Base-by-base conservation (phyloP, 2,113 vertebrate genomes). In the Lepus americanus region DNA sequence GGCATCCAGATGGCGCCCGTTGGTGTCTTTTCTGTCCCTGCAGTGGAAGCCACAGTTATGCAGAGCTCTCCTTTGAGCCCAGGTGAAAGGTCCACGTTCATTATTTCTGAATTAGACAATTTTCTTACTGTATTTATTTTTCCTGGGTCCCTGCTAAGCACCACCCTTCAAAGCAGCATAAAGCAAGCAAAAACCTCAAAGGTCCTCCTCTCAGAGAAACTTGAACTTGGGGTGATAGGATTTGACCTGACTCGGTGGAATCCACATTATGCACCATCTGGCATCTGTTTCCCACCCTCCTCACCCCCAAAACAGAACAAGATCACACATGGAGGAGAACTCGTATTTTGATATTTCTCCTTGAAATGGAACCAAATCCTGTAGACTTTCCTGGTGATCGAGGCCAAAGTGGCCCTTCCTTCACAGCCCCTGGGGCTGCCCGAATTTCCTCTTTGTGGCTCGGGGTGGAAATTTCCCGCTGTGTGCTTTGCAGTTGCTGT, bases 361-460 rank as follows among this genome's bases (percentile, higher is more conserved):
- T 78, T 80, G 66, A 95, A 86, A 86, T 84, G n/a, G 89, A 95
- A 96, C 95, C 70, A 93, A 76, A 44, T 91, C 80, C 63, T 95
- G 31, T 87, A 93, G 95, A 79, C 25, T 77, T 96, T 87, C 76
- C 87, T 93, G 72, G 72, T 95, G 83, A 59, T 80, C 25, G 22
- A 79, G 27, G 29, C 89, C 78, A 73, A 44, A 92, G 5, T 73
- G 29, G 53, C 70, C 73, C 61, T 66, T 49, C 33, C 74, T 77
- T 85, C 77, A 73, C 7, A 69, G 53, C 63, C 63, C 92, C 66
- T 39, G 81, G 73, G 22, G 77, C 87, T 86, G 64, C 92, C n/a
- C 76, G 66, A 95, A 89, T 61, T 95, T 96, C 80, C 84, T 90
- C 85, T 92, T 44, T 96, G 87, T 92, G 92, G 78, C 81, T 84